A percentile compares a stretch with the other conserved stretches of the same genome.
phyloP scores from a whole-genome alignment of 1,140 invertebrate genomes.

The Capitella teleta region DNA sequence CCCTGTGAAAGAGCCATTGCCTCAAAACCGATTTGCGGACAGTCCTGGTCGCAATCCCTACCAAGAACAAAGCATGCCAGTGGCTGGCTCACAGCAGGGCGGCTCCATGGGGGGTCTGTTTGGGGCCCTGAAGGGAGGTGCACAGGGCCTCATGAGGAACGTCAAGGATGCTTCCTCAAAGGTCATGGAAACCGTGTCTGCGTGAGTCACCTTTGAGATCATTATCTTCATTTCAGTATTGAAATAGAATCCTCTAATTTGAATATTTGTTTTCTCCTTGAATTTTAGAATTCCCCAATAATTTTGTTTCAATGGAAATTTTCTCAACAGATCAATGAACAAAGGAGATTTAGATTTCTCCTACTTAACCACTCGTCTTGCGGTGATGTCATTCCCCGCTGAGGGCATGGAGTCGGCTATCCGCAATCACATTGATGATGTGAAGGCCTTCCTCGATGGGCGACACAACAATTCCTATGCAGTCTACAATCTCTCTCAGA shows the following conservation, averaged over 20 bases:
- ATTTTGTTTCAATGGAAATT: no score
- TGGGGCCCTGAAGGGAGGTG: slow-evolving; percentile 34
- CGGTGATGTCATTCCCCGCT: slow-evolving; percentile 84
- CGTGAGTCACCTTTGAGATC: no score
- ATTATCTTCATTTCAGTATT: no score
- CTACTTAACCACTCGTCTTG: slow-evolving; percentile 74
- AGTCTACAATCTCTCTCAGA: slow-evolving; percentile 68
- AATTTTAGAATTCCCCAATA: no score
- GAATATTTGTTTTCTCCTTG: no score
- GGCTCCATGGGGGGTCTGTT: slow-evolving; percentile 23
- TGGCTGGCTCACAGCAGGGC: neutral
- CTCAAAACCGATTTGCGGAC: no score
- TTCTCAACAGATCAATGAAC: slow-evolving; percentile 71
- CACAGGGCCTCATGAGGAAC: slow-evolving; percentile 59
- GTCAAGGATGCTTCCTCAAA: slow-evolving; percentile 90
- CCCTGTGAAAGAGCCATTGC: no score
- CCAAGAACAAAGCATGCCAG: neutral
- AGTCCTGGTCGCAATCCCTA: slow-evolving; percentile 1
- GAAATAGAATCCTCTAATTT: no score
- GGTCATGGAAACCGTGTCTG: slow-evolving; percentile 91
- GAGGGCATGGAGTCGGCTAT: slow-evolving; percentile 88
- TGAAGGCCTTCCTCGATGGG: slow-evolving; percentile 50
- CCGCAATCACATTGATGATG: slow-evolving; percentile 86
- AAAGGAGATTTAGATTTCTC: slow-evolving; percentile 77
- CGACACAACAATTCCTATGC: slow-evolving; percentile 63